phyloP scores from a whole-genome alignment of 2,113 vertebrate genomes.

The Apus apus region DNA sequence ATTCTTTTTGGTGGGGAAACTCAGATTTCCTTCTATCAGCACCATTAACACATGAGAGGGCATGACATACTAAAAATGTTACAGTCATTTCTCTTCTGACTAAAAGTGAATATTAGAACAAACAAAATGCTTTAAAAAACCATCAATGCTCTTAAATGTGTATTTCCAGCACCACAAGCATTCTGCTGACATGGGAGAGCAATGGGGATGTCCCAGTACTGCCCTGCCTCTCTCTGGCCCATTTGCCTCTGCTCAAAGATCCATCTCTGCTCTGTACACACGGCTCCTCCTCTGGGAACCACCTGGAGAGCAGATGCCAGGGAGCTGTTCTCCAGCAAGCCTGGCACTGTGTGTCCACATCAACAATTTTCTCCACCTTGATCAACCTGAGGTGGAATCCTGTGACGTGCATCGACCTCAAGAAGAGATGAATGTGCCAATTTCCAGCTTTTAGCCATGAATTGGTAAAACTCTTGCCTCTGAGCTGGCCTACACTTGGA shows the following conservation, averaged over 20 bases:
- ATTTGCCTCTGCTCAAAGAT: rapidly evolving
- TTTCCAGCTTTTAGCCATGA: not conserved
- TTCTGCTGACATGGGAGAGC: not conserved
- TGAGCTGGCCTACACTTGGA: not conserved
- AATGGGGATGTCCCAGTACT: not conserved
- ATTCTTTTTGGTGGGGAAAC: not conserved
- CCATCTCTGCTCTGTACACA: not conserved
- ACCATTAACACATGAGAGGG: not conserved
- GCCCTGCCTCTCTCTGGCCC: rapidly evolving
- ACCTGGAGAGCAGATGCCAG: not conserved
- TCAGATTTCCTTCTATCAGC: not conserved
- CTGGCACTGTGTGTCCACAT: not conserved
- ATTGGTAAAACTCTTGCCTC: not conserved
- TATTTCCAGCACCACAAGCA: not conserved
- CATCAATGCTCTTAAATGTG: not conserved
- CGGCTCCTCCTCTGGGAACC: not conserved
- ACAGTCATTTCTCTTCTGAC: not conserved
- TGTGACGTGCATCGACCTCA: not conserved
- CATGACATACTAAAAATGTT: not conserved
- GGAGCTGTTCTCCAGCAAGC: not conserved
- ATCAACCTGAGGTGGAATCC: not conserved
- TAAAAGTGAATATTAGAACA: not conserved
- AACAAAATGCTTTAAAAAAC: not conserved
- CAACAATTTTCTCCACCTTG: not conserved
- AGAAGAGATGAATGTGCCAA: not conserved